These are phyloP conservation scores for Stichopus horrens DNA, from an alignment of 53 echinoderm and acorn worm species.

Conservation along the genomic window DNA sequence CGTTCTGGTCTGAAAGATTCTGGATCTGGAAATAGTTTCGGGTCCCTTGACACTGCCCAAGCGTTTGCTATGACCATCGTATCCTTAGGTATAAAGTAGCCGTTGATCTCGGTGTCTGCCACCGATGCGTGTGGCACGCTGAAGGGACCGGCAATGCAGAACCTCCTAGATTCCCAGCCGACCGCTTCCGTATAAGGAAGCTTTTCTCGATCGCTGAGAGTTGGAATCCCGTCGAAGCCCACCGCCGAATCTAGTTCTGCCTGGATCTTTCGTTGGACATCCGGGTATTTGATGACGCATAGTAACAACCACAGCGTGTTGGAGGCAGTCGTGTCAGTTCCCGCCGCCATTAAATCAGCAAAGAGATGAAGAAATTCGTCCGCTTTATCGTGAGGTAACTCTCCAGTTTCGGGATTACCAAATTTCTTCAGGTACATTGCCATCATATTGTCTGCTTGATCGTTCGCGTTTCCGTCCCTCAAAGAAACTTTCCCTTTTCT, in stretches of 20 bases:
- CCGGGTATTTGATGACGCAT: slow-evolving; percentile 32
- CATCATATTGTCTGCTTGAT: neutral
- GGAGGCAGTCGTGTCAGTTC: slow-evolving; percentile 17
- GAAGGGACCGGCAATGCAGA: slow-evolving; percentile 53
- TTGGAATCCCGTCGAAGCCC: slow-evolving; percentile 49
- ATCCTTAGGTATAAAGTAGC: slow-evolving; percentile 76
- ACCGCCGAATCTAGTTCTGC: slow-evolving; percentile 62
- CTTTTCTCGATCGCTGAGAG: slow-evolving; percentile 39
- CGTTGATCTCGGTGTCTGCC: slow-evolving; percentile 60
- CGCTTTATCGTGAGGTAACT: neutral
- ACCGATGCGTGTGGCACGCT: slow-evolving; percentile 68
- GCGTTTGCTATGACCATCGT: slow-evolving; percentile 66
- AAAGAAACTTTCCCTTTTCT: neutral
- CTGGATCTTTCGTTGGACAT: slow-evolving; percentile 48
- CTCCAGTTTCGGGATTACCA: neutral
- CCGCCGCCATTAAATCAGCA: slow-evolving; percentile 24
- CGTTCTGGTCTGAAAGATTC: slow-evolving; percentile 33
- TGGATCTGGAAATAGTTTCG: slow-evolving; percentile 8
- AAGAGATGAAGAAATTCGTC: neutral
- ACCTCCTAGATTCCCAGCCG: slow-evolving; percentile 55
- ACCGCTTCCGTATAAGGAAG: slow-evolving; percentile 69
- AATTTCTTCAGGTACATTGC: slow-evolving; percentile 11
- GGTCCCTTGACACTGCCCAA: slow-evolving; percentile 33
- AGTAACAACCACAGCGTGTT: slow-evolving; percentile 8
- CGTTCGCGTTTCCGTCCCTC: neutral